Percentiles rank a stretch among this genome's conserved stretches.
These are phyloP conservation scores for Drosophila ochracea DNA, from an alignment of 2,888 invertebrate genomes.

Conservation along the genomic window DNA sequence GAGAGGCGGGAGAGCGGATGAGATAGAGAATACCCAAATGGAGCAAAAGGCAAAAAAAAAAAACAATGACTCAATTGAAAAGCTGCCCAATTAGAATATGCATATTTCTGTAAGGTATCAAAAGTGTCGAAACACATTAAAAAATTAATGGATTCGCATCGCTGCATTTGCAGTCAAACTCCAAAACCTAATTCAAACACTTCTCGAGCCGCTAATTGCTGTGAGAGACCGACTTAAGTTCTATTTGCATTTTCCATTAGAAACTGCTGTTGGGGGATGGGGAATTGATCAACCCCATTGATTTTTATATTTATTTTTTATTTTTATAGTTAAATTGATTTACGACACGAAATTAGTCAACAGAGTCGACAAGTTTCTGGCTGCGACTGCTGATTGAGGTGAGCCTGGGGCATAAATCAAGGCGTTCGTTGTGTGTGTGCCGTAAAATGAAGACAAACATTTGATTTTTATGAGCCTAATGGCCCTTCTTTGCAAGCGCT, in stretches of 20 bases:
- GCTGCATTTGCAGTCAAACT: constrained; percentile 21
- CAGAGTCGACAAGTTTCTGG: constrained; percentile 63
- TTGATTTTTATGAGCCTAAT: constrained; percentile 80
- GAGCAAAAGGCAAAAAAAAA: background rate
- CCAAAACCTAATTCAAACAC: constrained; percentile 38
- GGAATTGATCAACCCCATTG: constrained; percentile 60
- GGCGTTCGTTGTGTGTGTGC: constrained; percentile 40
- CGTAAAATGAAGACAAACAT: constrained; percentile 74
- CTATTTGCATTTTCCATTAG: constrained; percentile 65
- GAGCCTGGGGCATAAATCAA: constrained; percentile 74
- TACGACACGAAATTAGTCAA: constrained; percentile 77
- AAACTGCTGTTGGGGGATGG: constrained; percentile 20
- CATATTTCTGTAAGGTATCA: background rate
- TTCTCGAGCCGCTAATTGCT: constrained; percentile 61
- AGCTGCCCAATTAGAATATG: background rate
- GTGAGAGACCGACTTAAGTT: constrained; percentile 44
- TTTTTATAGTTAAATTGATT: constrained; percentile 76
- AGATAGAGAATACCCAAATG: background rate
- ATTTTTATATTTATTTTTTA: constrained; percentile 8
- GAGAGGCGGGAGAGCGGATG: background rate
- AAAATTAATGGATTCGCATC: constrained; percentile 19
- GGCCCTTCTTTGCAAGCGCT: constrained; percentile 59
- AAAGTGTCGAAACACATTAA: background rate
- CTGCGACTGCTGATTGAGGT: constrained; percentile 14
- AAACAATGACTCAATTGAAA: constrained; percentile 19